These are phyloP conservation scores for Pseudochromis fuscus DNA, from an alignment of 2,797 vertebrate species.

Conservation along the genomic window DNA sequence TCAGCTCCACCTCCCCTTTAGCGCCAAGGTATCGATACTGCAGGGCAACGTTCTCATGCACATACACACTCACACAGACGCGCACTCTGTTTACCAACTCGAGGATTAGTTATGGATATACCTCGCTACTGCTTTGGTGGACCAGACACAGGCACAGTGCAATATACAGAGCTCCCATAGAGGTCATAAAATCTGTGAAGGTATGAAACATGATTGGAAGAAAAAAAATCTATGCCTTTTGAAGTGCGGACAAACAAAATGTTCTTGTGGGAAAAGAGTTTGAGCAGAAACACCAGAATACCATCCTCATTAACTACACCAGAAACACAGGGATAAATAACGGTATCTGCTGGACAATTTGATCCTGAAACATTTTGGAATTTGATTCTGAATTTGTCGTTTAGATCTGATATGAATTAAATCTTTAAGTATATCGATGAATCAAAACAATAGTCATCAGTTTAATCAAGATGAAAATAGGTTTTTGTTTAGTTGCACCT, in stretches of 20 bases:
- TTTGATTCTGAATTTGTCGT: no score
- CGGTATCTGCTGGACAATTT: no score
- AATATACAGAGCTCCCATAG: slow-evolving; percentile 24
- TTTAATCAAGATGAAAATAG: no score
- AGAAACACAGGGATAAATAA: not conserved
- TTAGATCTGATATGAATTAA: no score
- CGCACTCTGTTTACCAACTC: slow-evolving; percentile 40
- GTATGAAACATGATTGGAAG: slow-evolving; percentile 10
- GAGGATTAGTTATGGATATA: slow-evolving; percentile 67
- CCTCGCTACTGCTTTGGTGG: slow-evolving; percentile 31
- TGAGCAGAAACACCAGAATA: not conserved
- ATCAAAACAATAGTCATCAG: no score
- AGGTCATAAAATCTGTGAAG: slow-evolving; percentile 41
- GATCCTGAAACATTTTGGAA: no score
- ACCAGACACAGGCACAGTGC: slow-evolving; percentile 14
- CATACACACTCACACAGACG: not conserved
- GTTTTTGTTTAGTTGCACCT: no score
- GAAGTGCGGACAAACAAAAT: slow-evolving; percentile 7
- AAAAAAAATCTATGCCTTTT: slow-evolving; percentile 3
- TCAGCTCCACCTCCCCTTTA: slow-evolving; percentile 62
- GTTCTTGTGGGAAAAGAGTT: slow-evolving; percentile 3
- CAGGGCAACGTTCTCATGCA: slow-evolving; percentile 8
- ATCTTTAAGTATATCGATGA: no score
- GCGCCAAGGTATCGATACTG: slow-evolving; percentile 66
- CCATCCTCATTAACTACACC: not conserved